phyloP scores from a whole-genome alignment of 2,797 vertebrate species.

The Sebastiscus tertius region DNA sequence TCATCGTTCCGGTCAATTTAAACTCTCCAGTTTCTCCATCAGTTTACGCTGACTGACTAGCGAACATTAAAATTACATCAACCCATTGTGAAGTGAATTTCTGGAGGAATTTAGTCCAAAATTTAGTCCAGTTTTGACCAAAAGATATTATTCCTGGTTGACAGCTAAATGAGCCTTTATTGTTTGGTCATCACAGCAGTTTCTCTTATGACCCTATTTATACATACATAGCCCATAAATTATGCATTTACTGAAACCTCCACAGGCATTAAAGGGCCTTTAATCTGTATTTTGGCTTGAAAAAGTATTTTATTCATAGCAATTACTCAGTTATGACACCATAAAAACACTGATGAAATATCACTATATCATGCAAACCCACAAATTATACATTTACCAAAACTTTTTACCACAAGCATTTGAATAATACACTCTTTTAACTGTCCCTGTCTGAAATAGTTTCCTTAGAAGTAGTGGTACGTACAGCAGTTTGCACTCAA shows the following conservation, averaged over 20 bases:
- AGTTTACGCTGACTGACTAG: conserved; percentile 1
- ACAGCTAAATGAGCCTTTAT: conserved; percentile 6
- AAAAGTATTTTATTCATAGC: neutral
- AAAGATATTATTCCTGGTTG: neutral
- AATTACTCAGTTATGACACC: neutral
- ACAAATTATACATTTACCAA: neutral
- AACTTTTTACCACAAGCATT: neutral
- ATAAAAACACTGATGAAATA: neutral
- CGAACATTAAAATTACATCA: conserved; percentile 25
- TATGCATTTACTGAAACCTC: neutral
- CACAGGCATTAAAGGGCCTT: neutral
- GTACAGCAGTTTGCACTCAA: neutral
- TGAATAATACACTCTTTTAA: neutral
- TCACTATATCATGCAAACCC: neutral
- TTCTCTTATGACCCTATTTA: conserved; percentile 1
- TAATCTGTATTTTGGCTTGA: neutral
- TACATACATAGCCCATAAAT: neutral
- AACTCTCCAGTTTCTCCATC: neutral
- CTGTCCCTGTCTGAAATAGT: neutral
- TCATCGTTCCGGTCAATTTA: conserved; percentile 9
- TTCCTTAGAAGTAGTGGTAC: neutral
- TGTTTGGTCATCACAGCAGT: neutral
- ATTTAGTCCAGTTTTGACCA: neutral
- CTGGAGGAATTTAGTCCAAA: neutral
- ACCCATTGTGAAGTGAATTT: neutral